These are phyloP conservation scores for Cygnus atratus DNA, from an alignment of 2,113 vertebrate genomes.

Conservation along the genomic window DNA sequence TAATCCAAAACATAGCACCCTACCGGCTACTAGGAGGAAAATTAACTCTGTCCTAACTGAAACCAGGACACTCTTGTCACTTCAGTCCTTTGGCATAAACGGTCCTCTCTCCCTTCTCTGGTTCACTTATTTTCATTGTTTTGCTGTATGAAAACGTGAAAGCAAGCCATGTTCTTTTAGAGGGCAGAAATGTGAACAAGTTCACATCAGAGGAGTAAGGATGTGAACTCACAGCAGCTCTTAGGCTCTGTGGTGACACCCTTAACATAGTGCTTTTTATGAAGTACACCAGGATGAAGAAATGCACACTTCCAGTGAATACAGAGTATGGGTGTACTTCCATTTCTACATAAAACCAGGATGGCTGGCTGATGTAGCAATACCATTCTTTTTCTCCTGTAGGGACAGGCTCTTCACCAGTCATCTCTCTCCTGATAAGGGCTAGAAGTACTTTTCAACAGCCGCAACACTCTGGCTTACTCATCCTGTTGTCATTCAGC, in stretches of 20 bases:
- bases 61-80: background rate
- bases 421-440: background rate
- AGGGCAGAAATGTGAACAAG: background rate
- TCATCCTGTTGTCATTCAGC: background rate
- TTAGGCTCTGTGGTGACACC: background rate
- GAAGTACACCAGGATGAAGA: background rate
- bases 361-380: background rate
- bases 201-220: background rate
- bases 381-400: background rate
- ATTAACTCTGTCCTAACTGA: too few species aligned
- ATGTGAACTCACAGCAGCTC: background rate
- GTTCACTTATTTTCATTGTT: background rate
- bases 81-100: background rate
- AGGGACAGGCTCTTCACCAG: background rate
- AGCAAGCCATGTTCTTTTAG: background rate
- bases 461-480: background rate
- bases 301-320: background rate
- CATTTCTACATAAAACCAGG: background rate
- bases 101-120: background rate
- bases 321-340: background rate
- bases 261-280: background rate
- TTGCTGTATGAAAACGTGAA: background rate
- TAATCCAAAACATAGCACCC: too few species aligned
- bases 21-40: too few species aligned
- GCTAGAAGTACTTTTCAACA: background rate